Base-by-base conservation (phyloP, 2,888 invertebrate species). In the Oscheius sp. region DNA sequence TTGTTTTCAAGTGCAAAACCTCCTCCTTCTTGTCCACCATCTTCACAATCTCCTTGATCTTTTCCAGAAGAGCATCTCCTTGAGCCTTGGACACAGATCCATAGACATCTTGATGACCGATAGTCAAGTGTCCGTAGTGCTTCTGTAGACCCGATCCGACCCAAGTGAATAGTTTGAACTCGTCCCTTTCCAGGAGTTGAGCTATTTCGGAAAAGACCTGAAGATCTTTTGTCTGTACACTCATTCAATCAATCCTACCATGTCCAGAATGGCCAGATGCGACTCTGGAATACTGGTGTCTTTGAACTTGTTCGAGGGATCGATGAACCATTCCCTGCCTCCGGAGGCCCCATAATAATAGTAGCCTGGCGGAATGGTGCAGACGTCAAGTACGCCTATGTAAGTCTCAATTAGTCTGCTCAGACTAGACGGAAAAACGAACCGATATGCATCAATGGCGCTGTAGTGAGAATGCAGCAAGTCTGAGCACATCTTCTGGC, bases 291-390 rank as follows among this genome's bases (percentile, higher is more conserved):
- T 86, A 13, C 85, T 84, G 11, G 78, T 76, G 68, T 89, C 89
- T 75, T 87, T 87, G 85, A 89, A 89, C 68, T 89, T 87, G 70
- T 84, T 79, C 1, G 79, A 80, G n/a, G 88, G 86, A 42, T 87
- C 85, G 37, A 88, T 82, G 71, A 84, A 88, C 89, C 89, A 89
- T 75, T 89, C 89, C 7, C 89, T 83, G 21, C 89, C 89, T n/a
- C 82, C 89, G 1, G 87, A 88, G 1, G 89, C 89, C 13, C 89
- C 89, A 70, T 85, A 89, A 77, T 85, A 87, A 73, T 89, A 89
- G 68, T 88, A 87, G n/a, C 89, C 79, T 33, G 74, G 73, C 3
- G 81, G 81, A 60, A 81, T 79, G 10, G 81, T 81, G 42, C 77
- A 78, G 9, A 81, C 81, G 59, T 81, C 79, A 7, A 81, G 76